Base-by-base conservation (phyloP, 1,140 invertebrate species). In the Calycopis cecrops region DNA sequence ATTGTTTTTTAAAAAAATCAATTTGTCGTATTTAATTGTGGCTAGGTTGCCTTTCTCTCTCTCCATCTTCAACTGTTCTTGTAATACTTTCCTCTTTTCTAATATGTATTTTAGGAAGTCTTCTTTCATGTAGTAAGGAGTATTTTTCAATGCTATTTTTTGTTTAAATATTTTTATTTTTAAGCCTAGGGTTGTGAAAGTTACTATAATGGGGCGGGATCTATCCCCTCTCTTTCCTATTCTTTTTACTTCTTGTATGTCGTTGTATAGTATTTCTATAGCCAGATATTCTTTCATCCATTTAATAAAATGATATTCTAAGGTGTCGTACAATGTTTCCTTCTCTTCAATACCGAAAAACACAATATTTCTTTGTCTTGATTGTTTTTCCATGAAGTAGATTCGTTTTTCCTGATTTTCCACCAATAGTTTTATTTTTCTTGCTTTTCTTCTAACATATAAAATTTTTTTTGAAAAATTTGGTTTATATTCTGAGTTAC, bases 381-480 rank as follows among this genome's bases (percentile, higher is more conserved):
- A 16, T 18, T 64, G 62, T 58, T 60, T 65, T 54, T 62, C 59
- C n/a, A 59, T 9, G 33, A 57, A 57, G 9, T 58, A 40, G 9
- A 62, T 42, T 62, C 52, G 57, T 62, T 55, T 60, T 48, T 65
- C 63, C 54, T 66, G 60, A 21, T 55, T 58, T 48, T 66, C 57
- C 18, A 62, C 9, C 47, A 54, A n/a, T n/a, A n/a, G n/a, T n/a
- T n/a, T n/a, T n/a, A n/a, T n/a, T n/a, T 60, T 49, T 66, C 55
- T 50, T 64, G 52, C 4, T 60, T n/a, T 9, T 52, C 58, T 57
- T 57, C 48, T n/a, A 55, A 16, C 11, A 57, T 62, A 61, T 34
- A n/a, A n/a, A n/a, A n/a, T n/a, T 57, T 49, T 57, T 49, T 61
- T 14, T 62, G 57, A 4, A 57, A 49, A 6, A 59, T 55, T 11